These are phyloP conservation scores for Gymnopithys bicolor DNA, from an alignment of 2,797 vertebrate genomes.

Conservation along the genomic window DNA sequence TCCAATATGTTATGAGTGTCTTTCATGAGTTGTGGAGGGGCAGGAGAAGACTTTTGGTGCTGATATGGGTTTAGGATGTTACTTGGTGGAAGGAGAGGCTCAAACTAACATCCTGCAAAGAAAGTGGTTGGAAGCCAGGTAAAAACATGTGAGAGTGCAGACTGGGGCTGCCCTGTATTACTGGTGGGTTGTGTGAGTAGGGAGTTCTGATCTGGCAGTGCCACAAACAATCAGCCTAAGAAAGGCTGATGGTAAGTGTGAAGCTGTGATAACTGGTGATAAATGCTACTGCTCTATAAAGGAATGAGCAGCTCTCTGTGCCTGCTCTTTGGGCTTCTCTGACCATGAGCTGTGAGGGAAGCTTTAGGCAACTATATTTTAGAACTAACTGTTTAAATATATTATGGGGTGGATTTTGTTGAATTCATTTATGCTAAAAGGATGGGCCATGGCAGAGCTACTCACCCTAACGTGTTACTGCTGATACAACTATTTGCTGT, in stretches of 20 bases:
- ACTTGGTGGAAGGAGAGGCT: background rate
- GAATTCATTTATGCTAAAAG: background rate
- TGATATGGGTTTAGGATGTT: background rate
- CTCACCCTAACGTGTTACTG: background rate
- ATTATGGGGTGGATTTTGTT: background rate
- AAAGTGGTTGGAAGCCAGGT: background rate
- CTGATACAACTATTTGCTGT: background rate
- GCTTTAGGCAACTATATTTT: background rate
- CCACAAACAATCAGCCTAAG: background rate
- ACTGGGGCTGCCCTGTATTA: background rate
- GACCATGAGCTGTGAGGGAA: background rate
- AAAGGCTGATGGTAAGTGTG: background rate
- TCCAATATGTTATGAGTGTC: background rate
- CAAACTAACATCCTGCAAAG: background rate
- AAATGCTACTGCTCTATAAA: background rate
- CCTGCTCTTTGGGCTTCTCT: background rate
- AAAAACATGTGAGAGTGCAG: background rate
- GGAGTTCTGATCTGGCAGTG: background rate
- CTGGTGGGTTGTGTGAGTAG: background rate
- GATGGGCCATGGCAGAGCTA: background rate
- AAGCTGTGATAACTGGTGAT: background rate
- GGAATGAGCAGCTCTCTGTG: background rate
- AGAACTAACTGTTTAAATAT: background rate
- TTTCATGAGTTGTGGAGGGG: background rate
- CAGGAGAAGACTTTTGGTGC: background rate